Conservation (phyloP, 2,113 vertebrate species). For the Gorsachius goisagi region DNA sequence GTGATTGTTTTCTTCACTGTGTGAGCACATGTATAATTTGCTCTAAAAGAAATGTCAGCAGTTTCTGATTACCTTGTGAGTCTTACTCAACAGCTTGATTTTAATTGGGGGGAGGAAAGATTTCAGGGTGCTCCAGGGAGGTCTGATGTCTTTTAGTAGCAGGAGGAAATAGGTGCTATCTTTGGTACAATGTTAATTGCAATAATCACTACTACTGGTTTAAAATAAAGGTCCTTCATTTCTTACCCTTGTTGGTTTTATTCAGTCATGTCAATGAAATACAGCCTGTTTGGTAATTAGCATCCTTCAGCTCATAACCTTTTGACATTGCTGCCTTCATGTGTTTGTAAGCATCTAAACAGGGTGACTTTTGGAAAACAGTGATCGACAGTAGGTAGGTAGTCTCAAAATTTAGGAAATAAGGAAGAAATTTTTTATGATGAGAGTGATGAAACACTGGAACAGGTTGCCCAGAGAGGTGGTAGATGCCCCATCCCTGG, state of each 20-base stretch:
- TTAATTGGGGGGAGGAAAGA: constrained; percentile 48
- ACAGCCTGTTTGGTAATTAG: not conserved
- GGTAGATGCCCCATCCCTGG: not conserved
- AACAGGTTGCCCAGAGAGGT: not conserved
- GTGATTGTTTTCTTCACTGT: constrained; percentile 52
- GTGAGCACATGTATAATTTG: constrained; percentile 45
- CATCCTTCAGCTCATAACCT: not conserved
- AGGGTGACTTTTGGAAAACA: not conserved
- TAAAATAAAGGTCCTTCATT: constrained; percentile 37
- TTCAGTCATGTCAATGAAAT: not conserved
- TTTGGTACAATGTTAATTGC: constrained; percentile 32
- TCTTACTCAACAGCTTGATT: constrained; percentile 60
- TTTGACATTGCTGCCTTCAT: not conserved
- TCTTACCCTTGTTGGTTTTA: not conserved
- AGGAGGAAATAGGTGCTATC: constrained; percentile 39
- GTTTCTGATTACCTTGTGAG: constrained; percentile 48
- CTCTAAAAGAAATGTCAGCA: constrained; percentile 60
- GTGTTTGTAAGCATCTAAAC: not conserved
- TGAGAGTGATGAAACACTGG: not conserved
- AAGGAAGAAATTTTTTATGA: not conserved
- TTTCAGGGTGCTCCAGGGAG: constrained; percentile 43
- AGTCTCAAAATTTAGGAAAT: not conserved
- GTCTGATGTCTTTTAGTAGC: constrained; percentile 24
- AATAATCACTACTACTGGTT: constrained; percentile 15
- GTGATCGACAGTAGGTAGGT: not conserved